Conservation (phyloP, 2,797 vertebrate genomes). For the Octomys mimax region DNA sequence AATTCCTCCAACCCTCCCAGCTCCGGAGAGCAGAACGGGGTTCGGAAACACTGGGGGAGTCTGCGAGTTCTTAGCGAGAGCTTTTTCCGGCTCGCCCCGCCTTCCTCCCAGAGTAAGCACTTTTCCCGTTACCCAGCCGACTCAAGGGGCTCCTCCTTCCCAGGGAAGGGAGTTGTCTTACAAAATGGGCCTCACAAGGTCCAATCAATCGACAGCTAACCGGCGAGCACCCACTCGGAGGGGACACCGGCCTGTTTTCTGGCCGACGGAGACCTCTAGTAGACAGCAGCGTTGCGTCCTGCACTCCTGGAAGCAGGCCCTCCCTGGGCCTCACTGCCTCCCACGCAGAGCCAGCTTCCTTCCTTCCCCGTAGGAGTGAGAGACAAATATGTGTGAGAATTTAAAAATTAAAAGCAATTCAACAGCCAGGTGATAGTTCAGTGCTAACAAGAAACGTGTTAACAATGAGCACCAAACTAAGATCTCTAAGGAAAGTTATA, state of each 20-base stretch:
- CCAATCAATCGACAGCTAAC: slow-evolving; percentile 20
- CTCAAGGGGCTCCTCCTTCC: slow-evolving; percentile 66
- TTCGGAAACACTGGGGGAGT: neutral
- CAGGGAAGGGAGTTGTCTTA: slow-evolving; percentile 54
- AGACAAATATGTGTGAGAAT: slow-evolving; percentile 24
- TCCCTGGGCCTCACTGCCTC: neutral
- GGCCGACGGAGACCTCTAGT: neutral
- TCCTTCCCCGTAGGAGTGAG: neutral
- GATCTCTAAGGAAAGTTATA: neutral
- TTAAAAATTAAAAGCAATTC: slow-evolving; percentile 52
- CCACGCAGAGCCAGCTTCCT: neutral
- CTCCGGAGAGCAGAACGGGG: neutral
- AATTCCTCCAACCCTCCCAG: slow-evolving; percentile 4
- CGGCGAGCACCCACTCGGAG: slow-evolving; percentile 33
- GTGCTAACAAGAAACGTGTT: slow-evolving; percentile 44
- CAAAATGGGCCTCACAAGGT: slow-evolving; percentile 41
- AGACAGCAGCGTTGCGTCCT: neutral
- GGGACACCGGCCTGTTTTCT: rapidly evolving
- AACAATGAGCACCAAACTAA: neutral
- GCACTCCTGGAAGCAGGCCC: neutral
- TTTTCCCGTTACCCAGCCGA: slow-evolving; percentile 68
- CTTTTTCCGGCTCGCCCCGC: slow-evolving; percentile 56
- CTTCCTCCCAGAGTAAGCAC: slow-evolving; percentile 74
- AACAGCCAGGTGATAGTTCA: neutral
- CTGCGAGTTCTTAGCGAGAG: slow-evolving; percentile 15